phyloP scores from a whole-genome alignment of 2,888 invertebrate genomes.

The Hyppa rectilinea region DNA sequence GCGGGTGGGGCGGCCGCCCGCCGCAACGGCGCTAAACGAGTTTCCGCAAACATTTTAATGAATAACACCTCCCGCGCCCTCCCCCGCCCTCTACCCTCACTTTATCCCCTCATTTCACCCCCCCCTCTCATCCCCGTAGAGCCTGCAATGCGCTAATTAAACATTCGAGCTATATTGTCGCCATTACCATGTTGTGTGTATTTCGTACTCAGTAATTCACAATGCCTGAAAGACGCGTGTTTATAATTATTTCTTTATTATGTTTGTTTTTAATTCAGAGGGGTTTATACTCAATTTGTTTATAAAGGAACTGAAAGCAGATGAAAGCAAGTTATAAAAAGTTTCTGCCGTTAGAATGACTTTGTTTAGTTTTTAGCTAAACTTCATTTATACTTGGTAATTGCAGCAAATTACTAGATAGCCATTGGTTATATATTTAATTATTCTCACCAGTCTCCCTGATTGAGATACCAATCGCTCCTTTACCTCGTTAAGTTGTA shows the following conservation, averaged over 20 bases:
- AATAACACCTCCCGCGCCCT: conserved; percentile 87
- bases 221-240: conserved; percentile 58
- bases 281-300: too few relatives aligned
- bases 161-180: conserved; percentile 90
- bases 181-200: conserved; percentile 83
- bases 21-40: conserved; percentile 89
- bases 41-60: conserved; percentile 91
- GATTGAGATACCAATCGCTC: not conserved
- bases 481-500: not conserved
- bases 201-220: conserved; percentile 72
- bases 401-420: not conserved
- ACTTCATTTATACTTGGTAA: not conserved
- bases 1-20: conserved; percentile 78
- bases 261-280: conserved; percentile 22
- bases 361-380: not conserved
- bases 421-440: not conserved
- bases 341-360: not conserved
- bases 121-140: conserved; percentile 65
- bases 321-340: conserved; percentile 2
- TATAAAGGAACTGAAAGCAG: not conserved
- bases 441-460: not conserved
- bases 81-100: conserved; percentile 46
- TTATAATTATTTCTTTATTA: conserved; percentile 43
- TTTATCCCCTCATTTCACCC: conserved; percentile 58
- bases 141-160: conserved; percentile 90